Evolutionary conservation across 2,888 invertebrate species (phyloP).

Genomic region (Sympetrum striolatum): DNA sequence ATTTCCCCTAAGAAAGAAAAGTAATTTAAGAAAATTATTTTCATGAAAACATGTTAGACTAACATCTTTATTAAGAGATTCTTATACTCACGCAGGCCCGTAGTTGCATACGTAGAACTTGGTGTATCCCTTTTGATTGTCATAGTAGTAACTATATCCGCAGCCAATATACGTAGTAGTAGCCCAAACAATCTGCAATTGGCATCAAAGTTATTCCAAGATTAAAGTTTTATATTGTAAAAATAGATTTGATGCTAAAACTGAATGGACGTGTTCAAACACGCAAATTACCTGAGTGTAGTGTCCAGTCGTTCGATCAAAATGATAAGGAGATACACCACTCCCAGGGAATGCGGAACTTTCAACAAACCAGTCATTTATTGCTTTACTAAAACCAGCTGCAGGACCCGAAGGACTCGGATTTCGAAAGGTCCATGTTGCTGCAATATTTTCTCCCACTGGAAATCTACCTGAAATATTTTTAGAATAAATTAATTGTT

Average conservation of each 20-base stretch:
- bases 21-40: not conserved
- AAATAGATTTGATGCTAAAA: not conserved
- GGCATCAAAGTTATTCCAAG: not conserved
- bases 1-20: conserved; percentile 68
- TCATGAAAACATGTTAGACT: not conserved
- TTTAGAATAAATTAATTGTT: not conserved
- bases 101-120: conserved; percentile 46
- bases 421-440: conserved; percentile 78
- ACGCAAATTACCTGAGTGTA: conserved; percentile 76
- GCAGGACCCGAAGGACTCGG: conserved; percentile 65
- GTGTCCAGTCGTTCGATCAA: conserved; percentile 77
- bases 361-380: conserved; percentile 83
- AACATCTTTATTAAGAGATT: not conserved
- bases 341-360: conserved; percentile 60
- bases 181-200: conserved; percentile 84
- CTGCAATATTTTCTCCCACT: conserved; percentile 86
- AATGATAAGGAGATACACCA: conserved; percentile 55
- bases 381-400: conserved; percentile 77
- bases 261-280: not conserved
- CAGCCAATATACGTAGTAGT: conserved; percentile 70
- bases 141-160: conserved; percentile 30
- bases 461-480: conserved; percentile 70
- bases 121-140: conserved; percentile 39
- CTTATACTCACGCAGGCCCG: conserved; percentile 46
- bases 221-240: not conserved